These are phyloP conservation scores for Perithous albicinctus DNA, from an alignment of 2,888 invertebrate genomes.

Conservation along the genomic window DNA sequence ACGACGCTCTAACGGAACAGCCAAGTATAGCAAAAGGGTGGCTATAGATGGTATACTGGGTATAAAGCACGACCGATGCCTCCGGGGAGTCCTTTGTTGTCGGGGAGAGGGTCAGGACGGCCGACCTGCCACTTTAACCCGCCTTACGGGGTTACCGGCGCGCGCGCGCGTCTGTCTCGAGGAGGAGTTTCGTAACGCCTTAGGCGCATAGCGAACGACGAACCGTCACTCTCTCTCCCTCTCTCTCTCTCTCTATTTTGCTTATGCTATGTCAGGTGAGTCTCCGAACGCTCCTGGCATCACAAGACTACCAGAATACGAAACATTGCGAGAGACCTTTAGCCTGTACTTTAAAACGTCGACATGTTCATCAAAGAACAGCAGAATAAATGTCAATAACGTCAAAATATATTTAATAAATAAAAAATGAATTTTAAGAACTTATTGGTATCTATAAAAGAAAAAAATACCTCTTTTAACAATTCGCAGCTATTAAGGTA, in stretches of 20 bases:
- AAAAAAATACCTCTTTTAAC: too few relatives aligned
- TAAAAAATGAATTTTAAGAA: neutral
- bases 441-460: neutral
- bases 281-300: slow-evolving; percentile 30
- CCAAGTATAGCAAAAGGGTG: slow-evolving; percentile 13
- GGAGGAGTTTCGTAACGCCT: slow-evolving; percentile 68
- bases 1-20: slow-evolving; percentile 1
- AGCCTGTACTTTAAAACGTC: neutral
- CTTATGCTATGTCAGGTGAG: slow-evolving; percentile 57
- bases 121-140: slow-evolving; percentile 82
- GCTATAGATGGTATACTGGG: slow-evolving; percentile 53
- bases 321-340: neutral
- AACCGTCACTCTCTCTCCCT: slow-evolving; percentile 29
- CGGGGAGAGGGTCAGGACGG: slow-evolving; percentile 79
- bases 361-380: neutral
- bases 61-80: slow-evolving; percentile 79
- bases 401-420: neutral
- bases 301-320: slow-evolving; percentile 6
- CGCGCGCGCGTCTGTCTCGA: slow-evolving; percentile 73
- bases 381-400: neutral
- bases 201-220: slow-evolving; percentile 43
- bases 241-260: slow-evolving; percentile 25
- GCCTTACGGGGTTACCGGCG: slow-evolving; percentile 78
- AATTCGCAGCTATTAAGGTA: too few relatives aligned
- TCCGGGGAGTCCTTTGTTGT: slow-evolving; percentile 84